phyloP scores from a whole-genome alignment of 23 tunicate species.

The Phallusia fumigata region DNA sequence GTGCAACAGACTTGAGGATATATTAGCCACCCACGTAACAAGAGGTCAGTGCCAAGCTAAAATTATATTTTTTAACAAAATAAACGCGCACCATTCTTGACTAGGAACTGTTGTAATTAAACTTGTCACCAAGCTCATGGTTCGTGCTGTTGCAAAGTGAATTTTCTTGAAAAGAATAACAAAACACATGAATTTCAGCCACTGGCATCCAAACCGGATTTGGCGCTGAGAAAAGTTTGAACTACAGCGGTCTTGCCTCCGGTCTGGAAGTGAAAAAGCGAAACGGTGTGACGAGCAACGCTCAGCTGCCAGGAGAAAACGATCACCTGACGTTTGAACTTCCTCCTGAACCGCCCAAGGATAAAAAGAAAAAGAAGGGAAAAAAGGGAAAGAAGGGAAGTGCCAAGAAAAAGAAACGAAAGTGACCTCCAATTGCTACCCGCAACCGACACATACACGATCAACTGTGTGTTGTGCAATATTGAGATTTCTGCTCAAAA shows the following conservation, averaged over 20 bases:
- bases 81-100: too few relatives aligned
- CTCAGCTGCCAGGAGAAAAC: slow-evolving; percentile 79
- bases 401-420: slow-evolving; percentile 35
- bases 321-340: slow-evolving; percentile 89
- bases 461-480: too few relatives aligned
- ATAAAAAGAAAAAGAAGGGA: slow-evolving; percentile 67
- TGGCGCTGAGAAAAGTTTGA: slow-evolving; percentile 37
- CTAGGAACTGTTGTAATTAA: too few relatives aligned
- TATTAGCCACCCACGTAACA: slow-evolving; percentile 81
- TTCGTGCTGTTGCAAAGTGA: too few relatives aligned
- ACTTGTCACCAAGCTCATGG: too few relatives aligned
- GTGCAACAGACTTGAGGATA: slow-evolving; percentile 64
- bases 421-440: not conserved
- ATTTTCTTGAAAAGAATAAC: too few relatives aligned
- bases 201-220: slow-evolving; percentile 66
- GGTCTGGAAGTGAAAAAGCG: slow-evolving; percentile 39
- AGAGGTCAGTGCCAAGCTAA: slow-evolving; percentile 37
- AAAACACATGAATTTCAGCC: slow-evolving; percentile 29
- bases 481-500: too few relatives aligned
- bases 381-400: slow-evolving; percentile 39
- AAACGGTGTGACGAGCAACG: not conserved
- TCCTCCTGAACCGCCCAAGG: slow-evolving; percentile 88
- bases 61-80: not conserved
- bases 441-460: too few relatives aligned
- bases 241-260: slow-evolving; percentile 78